Evolutionary conservation across 2,113 vertebrate species (phyloP).

Genomic region (Rhipidura dahli): DNA sequence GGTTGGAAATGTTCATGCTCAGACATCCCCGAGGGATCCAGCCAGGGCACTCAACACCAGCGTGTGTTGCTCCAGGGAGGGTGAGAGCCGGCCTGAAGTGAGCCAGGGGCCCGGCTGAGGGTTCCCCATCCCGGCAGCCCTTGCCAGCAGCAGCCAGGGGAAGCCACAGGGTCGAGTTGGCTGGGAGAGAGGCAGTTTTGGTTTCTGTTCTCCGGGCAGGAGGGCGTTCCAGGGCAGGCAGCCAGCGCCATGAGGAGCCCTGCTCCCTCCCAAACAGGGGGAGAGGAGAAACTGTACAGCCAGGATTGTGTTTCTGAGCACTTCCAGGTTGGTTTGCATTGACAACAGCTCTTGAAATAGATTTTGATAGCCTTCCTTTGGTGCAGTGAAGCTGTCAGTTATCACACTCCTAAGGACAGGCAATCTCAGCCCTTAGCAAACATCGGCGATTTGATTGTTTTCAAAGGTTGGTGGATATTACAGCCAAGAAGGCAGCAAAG

Average conservation of each 20-base stretch:
- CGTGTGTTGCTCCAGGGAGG: rapidly evolving
- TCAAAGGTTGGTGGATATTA: neutral
- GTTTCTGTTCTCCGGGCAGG: neutral
- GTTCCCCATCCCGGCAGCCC: neutral
- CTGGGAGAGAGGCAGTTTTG: neutral
- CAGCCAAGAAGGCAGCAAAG: neutral
- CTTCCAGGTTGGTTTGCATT: neutral
- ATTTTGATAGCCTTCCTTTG: neutral
- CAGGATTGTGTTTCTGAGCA: neutral
- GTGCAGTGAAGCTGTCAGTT: neutral
- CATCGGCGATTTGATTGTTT: rapidly evolving
- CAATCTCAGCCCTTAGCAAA: neutral
- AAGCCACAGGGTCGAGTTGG: neutral
- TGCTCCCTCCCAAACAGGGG: rapidly evolving
- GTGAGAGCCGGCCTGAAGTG: rapidly evolving
- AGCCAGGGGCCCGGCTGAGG: rapidly evolving
- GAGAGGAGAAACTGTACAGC: neutral
- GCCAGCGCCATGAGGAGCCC: rapidly evolving
- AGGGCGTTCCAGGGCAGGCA: neutral
- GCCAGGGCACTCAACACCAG: neutral
- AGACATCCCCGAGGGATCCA: rapidly evolving
- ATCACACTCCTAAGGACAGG: neutral
- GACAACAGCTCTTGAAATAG: neutral
- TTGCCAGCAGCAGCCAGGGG: rapidly evolving
- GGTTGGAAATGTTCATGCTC: rapidly evolving